These are phyloP conservation scores for Halcyon smyrnensis DNA, from an alignment of 2,797 vertebrate species.

Conservation along the genomic window DNA sequence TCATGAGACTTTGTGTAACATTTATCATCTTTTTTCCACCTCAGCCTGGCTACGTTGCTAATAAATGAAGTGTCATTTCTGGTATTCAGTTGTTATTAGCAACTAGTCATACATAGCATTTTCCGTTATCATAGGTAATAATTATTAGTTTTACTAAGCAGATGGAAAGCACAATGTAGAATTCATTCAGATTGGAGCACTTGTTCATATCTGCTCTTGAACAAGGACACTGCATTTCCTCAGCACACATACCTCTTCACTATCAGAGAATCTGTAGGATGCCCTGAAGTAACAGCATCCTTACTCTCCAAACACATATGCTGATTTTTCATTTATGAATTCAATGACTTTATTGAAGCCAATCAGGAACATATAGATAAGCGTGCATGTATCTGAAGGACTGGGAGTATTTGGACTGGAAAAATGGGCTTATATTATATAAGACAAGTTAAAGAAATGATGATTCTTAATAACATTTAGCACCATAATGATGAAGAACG, in stretches of 20 bases:
- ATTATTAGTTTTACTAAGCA: constrained; percentile 57
- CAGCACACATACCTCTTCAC: neutral
- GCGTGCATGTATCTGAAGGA: neutral
- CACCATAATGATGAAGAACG: neutral
- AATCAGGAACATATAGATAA: neutral
- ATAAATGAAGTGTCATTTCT: constrained; percentile 12
- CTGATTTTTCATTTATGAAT: neutral
- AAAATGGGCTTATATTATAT: neutral
- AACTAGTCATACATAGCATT: constrained; percentile 55
- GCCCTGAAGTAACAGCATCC: neutral
- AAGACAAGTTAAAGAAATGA: neutral
- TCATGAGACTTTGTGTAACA: constrained; percentile 30
- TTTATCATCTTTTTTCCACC: constrained; percentile 37
- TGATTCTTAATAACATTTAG: neutral
- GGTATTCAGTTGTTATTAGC: constrained; percentile 59
- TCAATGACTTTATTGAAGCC: neutral
- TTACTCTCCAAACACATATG: neutral
- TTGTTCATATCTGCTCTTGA: constrained; percentile 43
- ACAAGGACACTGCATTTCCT: constrained; percentile 3
- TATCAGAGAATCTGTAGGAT: neutral
- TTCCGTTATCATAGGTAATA: constrained; percentile 63
- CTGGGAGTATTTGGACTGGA: neutral
- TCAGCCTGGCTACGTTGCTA: constrained; percentile 23
- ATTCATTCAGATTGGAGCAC: constrained; percentile 63
- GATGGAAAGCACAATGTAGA: constrained; percentile 65